phyloP scores from a whole-genome alignment of 2,888 invertebrate genomes.

The Alviniconcha strummeri region DNA sequence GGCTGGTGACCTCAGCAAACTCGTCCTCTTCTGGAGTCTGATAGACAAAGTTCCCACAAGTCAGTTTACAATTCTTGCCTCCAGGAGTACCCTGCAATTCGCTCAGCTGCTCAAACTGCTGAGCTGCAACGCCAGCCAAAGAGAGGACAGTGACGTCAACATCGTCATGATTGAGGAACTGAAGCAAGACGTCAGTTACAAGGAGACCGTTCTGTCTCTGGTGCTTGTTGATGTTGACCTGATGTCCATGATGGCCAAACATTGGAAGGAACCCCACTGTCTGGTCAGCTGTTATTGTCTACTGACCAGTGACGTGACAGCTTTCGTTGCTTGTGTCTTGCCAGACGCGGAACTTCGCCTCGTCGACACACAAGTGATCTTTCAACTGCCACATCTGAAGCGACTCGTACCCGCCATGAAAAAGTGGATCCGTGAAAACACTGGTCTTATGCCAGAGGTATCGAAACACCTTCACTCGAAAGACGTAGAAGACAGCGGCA shows the following conservation, averaged over 20 bases:
- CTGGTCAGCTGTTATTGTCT: constrained; percentile 22
- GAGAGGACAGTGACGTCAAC: constrained; percentile 45
- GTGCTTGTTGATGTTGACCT: constrained; percentile 29
- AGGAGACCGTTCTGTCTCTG: constrained; percentile 23
- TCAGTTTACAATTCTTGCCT: constrained; percentile 32
- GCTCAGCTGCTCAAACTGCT: constrained; percentile 21
- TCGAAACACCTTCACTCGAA: constrained; percentile 11
- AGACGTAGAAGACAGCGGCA: too few species aligned
- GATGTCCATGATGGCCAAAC: background rate
- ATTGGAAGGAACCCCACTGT: constrained; percentile 5
- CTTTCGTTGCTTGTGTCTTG: constrained; percentile 12
- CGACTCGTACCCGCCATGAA: constrained; percentile 8
- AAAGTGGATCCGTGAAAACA: constrained; percentile 28
- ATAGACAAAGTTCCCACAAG: constrained; percentile 34
- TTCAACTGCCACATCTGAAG: constrained; percentile 23
- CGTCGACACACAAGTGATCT: constrained; percentile 12
- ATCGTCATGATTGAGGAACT: constrained; percentile 50
- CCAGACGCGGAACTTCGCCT: constrained; percentile 28
- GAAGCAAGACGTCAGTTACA: constrained; percentile 35
- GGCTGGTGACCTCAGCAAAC: constrained; percentile 32
- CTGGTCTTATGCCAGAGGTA: constrained; percentile 9
- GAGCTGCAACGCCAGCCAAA: constrained; percentile 41
- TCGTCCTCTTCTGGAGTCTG: constrained; percentile 30
- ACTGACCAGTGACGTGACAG: background rate
- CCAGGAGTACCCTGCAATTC: constrained; percentile 13